Base-by-base conservation (phyloP, 2,113 vertebrate species). In the Suncus etruscus region DNA sequence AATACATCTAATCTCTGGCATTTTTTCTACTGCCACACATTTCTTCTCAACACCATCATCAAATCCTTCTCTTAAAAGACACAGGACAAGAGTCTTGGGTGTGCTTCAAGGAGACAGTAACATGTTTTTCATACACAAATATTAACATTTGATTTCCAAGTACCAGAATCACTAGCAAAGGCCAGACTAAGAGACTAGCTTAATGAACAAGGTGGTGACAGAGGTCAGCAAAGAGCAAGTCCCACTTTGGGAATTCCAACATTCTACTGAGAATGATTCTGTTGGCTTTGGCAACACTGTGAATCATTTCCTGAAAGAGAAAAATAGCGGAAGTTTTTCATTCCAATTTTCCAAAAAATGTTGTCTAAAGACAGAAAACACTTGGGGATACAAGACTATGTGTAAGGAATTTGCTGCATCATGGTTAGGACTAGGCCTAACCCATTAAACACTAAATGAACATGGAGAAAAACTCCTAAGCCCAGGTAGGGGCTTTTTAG, bases 271-370 rank as follows among this genome's bases (percentile, higher is more conserved):
- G 88, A 94, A 78, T 68, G 83, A 94, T 70, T 90, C 93, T 95
- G 95, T 94, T 96, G 91, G 72, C 91, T 95, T 95, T 91, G 88
- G 95, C 95, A 95, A 92, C 69, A 63, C 27, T 2, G 10, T 88
- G 95, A 95, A 95, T 96, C 96, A 96, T 91, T 96, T 96, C 91
- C 96, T 91, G 91, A 95, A 91, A 94, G 74, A 90, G 20, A 47
- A 90, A 94, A 91, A 95, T 91, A 94, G 92, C 94, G 90, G 87
- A 51, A 78, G 76, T 58, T 72, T 94, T 92, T 90, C 86, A 92
- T 58, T 94, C 77, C 90, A 86, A 90, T 74, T 95, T 96, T 94
- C 91, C 81, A 94, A 94, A 86, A 94, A 95, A n/a, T 88, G 76
- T 81, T 89, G 61, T 61, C 73, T 92, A 78, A 94, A 87, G 69